Evolutionary conservation across 2,888 invertebrate genomes (phyloP).

Genomic region (Phortica okadai): DNA sequence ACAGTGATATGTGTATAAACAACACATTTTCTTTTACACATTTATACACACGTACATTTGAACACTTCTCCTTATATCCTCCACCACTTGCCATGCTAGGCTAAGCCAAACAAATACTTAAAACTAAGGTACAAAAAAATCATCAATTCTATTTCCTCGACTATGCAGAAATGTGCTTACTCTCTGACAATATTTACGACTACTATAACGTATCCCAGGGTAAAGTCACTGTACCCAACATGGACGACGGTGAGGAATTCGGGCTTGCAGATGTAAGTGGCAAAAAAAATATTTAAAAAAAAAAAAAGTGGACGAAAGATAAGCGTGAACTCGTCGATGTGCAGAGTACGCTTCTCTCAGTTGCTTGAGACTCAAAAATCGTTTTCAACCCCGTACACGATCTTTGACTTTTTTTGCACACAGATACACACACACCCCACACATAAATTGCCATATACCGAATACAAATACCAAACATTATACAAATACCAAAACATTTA

Average conservation of each 20-base stretch:
- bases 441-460: neutral
- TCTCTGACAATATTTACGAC: slow-evolving; percentile 93
- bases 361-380: slow-evolving; percentile 21
- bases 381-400: slow-evolving; percentile 7
- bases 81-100: slow-evolving; percentile 31
- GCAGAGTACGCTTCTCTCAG: neutral
- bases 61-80: neutral
- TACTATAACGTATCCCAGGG: slow-evolving; percentile 98
- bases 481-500: neutral
- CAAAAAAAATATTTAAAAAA: slow-evolving; percentile 41
- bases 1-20: neutral
- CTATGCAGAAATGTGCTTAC: slow-evolving; percentile 85
- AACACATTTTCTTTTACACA: slow-evolving; percentile 36
- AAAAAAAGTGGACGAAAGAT: neutral
- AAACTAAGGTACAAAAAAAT: slow-evolving; percentile 50
- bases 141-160: slow-evolving; percentile 67
- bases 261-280: slow-evolving; percentile 90
- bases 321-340: neutral
- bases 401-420: neutral
- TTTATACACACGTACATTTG: slow-evolving; percentile 21
- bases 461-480: neutral
- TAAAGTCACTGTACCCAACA: slow-evolving; percentile 94
- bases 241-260: slow-evolving; percentile 97
- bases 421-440: neutral
- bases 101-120: slow-evolving; percentile 11